Base-by-base conservation (phyloP, 1,140 invertebrate species). In the Acyrthosiphon pisum region DNA sequence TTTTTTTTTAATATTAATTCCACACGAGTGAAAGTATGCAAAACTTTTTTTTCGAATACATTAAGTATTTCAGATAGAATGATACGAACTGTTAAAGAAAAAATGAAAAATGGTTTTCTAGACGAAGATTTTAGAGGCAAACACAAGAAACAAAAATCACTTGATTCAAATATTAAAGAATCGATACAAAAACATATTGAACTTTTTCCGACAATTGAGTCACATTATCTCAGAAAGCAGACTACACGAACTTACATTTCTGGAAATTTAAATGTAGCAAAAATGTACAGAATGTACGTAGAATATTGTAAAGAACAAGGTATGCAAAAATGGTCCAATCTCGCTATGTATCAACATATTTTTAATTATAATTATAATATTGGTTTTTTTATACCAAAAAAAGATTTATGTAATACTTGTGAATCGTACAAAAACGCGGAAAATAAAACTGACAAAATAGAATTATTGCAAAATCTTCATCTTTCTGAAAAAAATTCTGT, bases 331-430 rank as follows among this genome's bases (percentile, higher is more conserved):
- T 60, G 56, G 26, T 60, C 56, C 30, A 60, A 60, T 46, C 22
- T 84, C 7, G 46, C n/a, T 35, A 93, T 81, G 26, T 94, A 94
- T 94, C n/a, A 92, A 44, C 35, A 44, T n/a, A 81, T 92, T 76
- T 92, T 92, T 68, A 90, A 94, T 46, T 68, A 30, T 91, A 84
- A 94, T 60, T 94, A 94, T 30, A 94, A 94, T 93, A 35, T 94
- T 68, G 35, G 46, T 94, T 94, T 89, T 81, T 93, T 88, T 83
- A 44, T 37, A 88, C 93, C 93, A 83, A 94, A 93, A 88, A 93
- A 53, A 46, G 83, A 94, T 68, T 30, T 84, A 48, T 93, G 81
- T 89, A 84, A 35, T 48, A 50, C 60, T 41, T 93, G 92, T 81
- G 56, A 93, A 37, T 88, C 35, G 18, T 84, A 76, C 60, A 93